phyloP scores from a whole-genome alignment of 2,797 vertebrate species.

The Agapornis canus region DNA sequence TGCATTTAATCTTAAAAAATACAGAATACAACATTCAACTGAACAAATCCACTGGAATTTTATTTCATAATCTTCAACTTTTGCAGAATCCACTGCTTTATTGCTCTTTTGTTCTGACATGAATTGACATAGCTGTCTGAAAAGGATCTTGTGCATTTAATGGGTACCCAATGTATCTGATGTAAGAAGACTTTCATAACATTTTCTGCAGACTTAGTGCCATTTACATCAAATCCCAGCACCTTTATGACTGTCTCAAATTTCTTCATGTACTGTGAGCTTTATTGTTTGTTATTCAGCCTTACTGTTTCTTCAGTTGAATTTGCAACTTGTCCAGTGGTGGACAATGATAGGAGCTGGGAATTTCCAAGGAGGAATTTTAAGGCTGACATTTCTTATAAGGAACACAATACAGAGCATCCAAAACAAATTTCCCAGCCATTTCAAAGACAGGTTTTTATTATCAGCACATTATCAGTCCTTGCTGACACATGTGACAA shows the following conservation, averaged over 20 bases:
- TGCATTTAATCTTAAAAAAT: background rate
- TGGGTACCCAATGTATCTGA: background rate
- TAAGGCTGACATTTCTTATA: background rate
- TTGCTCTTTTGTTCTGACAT: background rate
- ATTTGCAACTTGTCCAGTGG: background rate
- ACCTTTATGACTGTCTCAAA: constrained; percentile 6
- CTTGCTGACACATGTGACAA: background rate
- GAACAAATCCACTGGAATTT: constrained; percentile 4
- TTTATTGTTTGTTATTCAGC: background rate
- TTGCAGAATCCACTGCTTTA: background rate
- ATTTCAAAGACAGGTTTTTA: background rate
- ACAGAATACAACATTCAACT: background rate
- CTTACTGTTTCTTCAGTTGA: background rate
- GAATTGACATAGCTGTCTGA: constrained; percentile 8
- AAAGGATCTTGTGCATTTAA: background rate
- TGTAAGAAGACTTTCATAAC: constrained; percentile 4
- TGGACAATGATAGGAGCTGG: background rate
- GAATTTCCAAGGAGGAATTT: background rate
- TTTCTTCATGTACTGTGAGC: background rate
- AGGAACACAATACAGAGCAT: background rate
- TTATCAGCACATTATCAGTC: background rate
- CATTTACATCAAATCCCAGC: constrained; percentile 10
- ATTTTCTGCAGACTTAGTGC: background rate
- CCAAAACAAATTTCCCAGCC: background rate
- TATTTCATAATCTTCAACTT: constrained; percentile 34